A percentile compares a stretch with the other conserved stretches of the same genome.
Evolutionary conservation across 2,797 vertebrate species (phyloP).

Genomic region (Coendou prehensilis): DNA sequence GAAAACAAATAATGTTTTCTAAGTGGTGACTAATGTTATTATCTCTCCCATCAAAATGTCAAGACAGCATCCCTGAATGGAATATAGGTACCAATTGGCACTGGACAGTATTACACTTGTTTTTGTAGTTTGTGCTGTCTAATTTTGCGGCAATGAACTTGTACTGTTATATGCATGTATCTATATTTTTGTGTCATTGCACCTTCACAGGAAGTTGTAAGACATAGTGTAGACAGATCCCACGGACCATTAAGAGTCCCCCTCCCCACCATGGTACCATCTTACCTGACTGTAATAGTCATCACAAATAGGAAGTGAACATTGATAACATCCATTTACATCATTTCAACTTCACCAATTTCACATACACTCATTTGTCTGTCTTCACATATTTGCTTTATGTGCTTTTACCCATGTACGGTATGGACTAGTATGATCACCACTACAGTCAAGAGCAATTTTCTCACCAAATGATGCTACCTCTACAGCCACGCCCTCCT

Average conservation of each 20-base stretch:
- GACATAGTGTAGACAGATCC: background rate
- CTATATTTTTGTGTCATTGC: background rate
- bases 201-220: background rate
- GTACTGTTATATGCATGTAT: accelerated
- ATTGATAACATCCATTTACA: no score
- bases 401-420: accelerated
- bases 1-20: background rate
- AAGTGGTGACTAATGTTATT: background rate
- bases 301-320: background rate
- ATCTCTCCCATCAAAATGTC: background rate
- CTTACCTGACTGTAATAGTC: background rate
- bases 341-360: background rate
- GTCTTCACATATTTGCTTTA: background rate
- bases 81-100: accelerated
- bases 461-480: background rate
- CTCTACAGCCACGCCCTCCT: background rate
- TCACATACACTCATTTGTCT: background rate
- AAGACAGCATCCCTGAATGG: no score
- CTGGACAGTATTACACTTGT: background rate
- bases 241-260: no score
- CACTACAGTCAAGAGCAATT: background rate
- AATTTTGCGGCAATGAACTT: background rate
- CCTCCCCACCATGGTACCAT: no score
- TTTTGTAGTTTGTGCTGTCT: background rate
- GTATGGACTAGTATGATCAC: no score